Evolutionary conservation across 2,888 invertebrate species (phyloP).

Genomic region (Homarus gammarus): DNA sequence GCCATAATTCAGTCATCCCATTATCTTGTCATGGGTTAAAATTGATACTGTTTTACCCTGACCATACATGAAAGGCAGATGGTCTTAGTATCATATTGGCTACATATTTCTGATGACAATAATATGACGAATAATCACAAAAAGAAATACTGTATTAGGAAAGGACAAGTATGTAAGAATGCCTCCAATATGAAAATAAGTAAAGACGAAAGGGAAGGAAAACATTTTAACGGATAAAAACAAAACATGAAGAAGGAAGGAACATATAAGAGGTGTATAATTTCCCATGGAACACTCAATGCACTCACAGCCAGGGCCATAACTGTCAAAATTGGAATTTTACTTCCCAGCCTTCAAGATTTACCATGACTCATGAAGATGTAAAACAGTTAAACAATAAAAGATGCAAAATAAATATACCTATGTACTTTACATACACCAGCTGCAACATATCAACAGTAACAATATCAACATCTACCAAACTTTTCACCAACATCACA

Average conservation of each 20-base stretch:
- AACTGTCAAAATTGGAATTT: constrained; percentile 30
- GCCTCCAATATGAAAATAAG: not conserved
- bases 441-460: not conserved
- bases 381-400: not conserved
- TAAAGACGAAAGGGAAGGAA: not conserved
- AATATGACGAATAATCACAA: too few species aligned
- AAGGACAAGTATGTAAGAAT: too few species aligned
- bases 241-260: not conserved
- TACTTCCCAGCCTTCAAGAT: constrained; percentile 15
- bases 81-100: not conserved
- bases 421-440: not conserved
- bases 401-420: not conserved
- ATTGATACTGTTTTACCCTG: too few species aligned
- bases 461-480: too few species aligned
- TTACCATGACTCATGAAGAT: not conserved
- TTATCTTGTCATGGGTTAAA: too few species aligned
- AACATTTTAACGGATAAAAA: not conserved
- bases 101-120: too few species aligned
- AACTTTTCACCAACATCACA: too few species aligned
- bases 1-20: too few species aligned
- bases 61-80: too few species aligned
- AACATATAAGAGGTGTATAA: not conserved
- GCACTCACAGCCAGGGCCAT: not conserved
- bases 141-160: too few species aligned
- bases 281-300: not conserved